Percentiles rank a stretch among this genome's conserved stretches.
Conservation (phyloP, 2,113 vertebrate species). For the Triplophysa rosa region DNA sequence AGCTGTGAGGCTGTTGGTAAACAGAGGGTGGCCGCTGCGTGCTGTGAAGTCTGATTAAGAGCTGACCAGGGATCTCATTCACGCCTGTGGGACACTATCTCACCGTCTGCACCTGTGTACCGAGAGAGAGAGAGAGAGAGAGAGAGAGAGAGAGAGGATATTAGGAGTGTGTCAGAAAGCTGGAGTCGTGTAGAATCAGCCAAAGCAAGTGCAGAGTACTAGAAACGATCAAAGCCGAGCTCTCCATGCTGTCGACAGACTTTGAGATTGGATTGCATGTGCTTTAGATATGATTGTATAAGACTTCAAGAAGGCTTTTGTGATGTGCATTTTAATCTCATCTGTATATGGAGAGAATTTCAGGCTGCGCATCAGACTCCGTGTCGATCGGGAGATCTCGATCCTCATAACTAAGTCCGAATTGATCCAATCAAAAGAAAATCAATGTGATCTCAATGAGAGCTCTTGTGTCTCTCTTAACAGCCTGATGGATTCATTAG, state of each 20-base stretch:
- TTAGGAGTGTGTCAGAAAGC: background rate
- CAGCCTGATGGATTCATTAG: conserved; percentile 35
- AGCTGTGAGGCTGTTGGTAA: conserved; percentile 11
- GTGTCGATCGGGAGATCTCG: conserved; percentile 4
- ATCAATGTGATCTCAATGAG: conserved; percentile 36
- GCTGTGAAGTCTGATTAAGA: conserved; percentile 44
- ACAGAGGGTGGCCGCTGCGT: conserved; percentile 13
- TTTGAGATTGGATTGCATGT: conserved; percentile 2
- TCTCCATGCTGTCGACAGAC: background rate
- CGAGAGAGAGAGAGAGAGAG: too few relatives aligned
- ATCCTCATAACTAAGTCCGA: conserved; percentile 16
- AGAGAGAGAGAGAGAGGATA: background rate
- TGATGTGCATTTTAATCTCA: conserved; percentile 16
- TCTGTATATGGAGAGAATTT: conserved; percentile 4
- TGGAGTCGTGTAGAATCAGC: background rate
- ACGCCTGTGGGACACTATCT: conserved; percentile 46
- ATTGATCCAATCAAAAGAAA: conserved; percentile 39
- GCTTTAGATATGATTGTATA: conserved; percentile 7
- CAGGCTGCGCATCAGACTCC: background rate
- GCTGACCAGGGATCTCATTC: conserved; percentile 47
- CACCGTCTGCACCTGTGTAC: conserved; percentile 42
- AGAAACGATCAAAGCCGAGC: conserved; percentile 12
- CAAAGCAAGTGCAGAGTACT: background rate
- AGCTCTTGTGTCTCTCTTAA: conserved; percentile 14
- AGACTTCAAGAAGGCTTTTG: conserved; percentile 25